Conservation (phyloP, 2,888 invertebrate species). For the Drosophila falleni region DNA sequence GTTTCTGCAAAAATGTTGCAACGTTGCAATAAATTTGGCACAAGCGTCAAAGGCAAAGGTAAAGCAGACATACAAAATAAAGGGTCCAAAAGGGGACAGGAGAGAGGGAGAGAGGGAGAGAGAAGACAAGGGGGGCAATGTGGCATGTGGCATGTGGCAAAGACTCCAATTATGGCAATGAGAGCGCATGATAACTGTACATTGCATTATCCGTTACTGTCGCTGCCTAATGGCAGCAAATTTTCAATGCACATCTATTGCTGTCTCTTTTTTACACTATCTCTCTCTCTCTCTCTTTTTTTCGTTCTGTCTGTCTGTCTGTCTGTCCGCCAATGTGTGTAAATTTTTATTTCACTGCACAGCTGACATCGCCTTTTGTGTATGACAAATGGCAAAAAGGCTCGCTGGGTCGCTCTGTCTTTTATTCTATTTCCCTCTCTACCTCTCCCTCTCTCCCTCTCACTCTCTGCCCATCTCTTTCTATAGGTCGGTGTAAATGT, state of each 20-base stretch:
- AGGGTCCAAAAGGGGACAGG: not conserved
- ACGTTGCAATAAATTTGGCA: slow-evolving; percentile 3
- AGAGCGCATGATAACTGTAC: slow-evolving; percentile 52
- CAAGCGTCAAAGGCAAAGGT: slow-evolving; percentile 2
- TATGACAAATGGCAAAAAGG: slow-evolving; percentile 61
- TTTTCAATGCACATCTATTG: slow-evolving; percentile 31
- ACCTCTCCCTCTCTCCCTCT: not conserved
- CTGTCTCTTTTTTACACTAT: not conserved
- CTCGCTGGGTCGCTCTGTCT: slow-evolving; percentile 31
- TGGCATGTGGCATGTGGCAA: not conserved
- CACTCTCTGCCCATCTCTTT: not conserved
- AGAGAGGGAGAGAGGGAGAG: not conserved
- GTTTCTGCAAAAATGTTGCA: not conserved
- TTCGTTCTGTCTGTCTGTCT: not conserved
- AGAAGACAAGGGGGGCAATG: not conserved
- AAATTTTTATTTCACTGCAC: slow-evolving; percentile 54
- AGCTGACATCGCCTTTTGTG: slow-evolving; percentile 61
- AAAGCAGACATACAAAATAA: slow-evolving; percentile 1
- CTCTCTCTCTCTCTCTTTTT: not conserved
- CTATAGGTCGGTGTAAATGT: slow-evolving; percentile 53
- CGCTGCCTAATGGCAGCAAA: slow-evolving; percentile 54
- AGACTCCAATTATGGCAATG: slow-evolving; percentile 58
- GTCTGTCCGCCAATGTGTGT: slow-evolving; percentile 9
- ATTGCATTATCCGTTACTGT: slow-evolving; percentile 47
- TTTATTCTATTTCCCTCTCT: slow-evolving; percentile 9